These are phyloP conservation scores for Oxycera nigricornis DNA, from an alignment of 2,888 invertebrate species.

Conservation along the genomic window DNA sequence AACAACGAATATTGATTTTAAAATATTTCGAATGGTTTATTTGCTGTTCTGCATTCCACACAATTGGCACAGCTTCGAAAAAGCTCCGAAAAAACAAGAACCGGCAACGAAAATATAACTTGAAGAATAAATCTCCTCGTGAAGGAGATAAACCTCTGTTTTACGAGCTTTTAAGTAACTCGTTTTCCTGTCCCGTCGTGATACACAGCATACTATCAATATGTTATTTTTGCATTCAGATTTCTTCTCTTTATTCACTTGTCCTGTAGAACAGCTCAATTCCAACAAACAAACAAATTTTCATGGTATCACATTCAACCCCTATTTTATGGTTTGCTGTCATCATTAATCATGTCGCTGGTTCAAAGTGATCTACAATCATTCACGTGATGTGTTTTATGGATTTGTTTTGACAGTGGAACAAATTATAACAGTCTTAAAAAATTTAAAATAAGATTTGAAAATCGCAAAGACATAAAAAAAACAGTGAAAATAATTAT, in stretches of 20 bases:
- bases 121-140: slow-evolving; percentile 1
- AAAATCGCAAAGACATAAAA: background rate
- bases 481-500: background rate
- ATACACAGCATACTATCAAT: background rate
- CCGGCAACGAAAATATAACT: too few species aligned
- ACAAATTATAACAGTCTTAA: background rate
- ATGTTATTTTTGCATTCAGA: slow-evolving; percentile 24
- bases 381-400: slow-evolving; percentile 31
- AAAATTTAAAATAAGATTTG: background rate
- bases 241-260: background rate
- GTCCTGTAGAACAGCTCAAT: background rate
- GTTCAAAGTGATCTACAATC: slow-evolving; percentile 27
- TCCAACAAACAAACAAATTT: slow-evolving; percentile 7
- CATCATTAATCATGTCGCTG: slow-evolving; percentile 32
- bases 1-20: too few species aligned
- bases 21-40: too few species aligned
- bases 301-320: slow-evolving; percentile 29
- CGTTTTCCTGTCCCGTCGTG: slow-evolving; percentile 29
- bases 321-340: slow-evolving; percentile 22
- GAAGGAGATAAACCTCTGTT: slow-evolving; percentile 22
- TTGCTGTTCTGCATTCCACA: too few species aligned
- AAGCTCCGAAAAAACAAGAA: too few species aligned
- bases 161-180: slow-evolving; percentile 46
- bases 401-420: slow-evolving; percentile 33
- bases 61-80: too few species aligned